A percentile compares a stretch with the other conserved stretches of the same genome.
Evolutionary conservation across 2,888 invertebrate genomes (phyloP).

Genomic region (Drosophila acutilabella): DNA sequence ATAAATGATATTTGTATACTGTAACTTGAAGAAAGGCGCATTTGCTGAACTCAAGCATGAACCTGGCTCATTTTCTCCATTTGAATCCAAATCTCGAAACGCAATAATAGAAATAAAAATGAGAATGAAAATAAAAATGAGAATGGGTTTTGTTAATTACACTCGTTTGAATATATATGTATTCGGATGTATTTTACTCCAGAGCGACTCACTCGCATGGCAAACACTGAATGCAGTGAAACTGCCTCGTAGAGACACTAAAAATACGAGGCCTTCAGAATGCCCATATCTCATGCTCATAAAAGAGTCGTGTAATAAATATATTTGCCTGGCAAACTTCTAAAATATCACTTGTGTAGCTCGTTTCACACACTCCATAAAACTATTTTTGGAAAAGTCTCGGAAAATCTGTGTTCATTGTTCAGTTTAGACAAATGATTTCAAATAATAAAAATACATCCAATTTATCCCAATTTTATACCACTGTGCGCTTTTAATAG

Average conservation of each 20-base stretch:
- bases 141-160: constrained; percentile 13
- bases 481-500: constrained; percentile 26
- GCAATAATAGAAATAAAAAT: constrained; percentile 7
- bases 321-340: constrained; percentile 29
- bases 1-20: too few relatives aligned
- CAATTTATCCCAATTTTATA: neutral
- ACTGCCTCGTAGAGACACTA: constrained; percentile 17
- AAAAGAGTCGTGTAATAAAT: constrained; percentile 38
- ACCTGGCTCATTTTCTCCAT: neutral
- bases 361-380: constrained; percentile 37
- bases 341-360: constrained; percentile 32
- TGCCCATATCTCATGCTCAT: constrained; percentile 30
- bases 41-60: neutral
- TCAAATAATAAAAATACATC: too few relatives aligned
- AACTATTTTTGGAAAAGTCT: constrained; percentile 28
- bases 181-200: neutral
- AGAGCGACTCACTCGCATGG: neutral
- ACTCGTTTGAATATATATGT: neutral
- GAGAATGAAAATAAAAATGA: neutral
- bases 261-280: constrained; percentile 18
- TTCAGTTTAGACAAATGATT: neutral
- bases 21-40: neutral
- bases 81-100: neutral
- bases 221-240: neutral
- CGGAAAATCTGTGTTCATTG: neutral